These are phyloP conservation scores for Drosophila tani DNA, from an alignment of 1,140 invertebrate genomes.

Conservation along the genomic window DNA sequence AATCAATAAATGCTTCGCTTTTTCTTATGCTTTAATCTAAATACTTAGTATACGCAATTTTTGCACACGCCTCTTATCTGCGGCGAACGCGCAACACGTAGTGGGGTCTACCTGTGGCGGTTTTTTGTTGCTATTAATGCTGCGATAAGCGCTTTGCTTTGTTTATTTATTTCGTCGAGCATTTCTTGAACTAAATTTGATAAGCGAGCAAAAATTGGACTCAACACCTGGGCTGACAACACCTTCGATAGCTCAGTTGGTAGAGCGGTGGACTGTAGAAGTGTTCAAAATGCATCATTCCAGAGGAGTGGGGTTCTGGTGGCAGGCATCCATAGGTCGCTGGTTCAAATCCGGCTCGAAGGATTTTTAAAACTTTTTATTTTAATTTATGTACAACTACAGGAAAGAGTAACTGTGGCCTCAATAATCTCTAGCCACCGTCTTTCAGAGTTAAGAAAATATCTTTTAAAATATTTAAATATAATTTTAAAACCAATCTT, in stretches of 20 bases:
- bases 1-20: conserved; percentile 18
- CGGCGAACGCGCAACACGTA: conserved; percentile 1
- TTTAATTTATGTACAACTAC: too few species aligned
- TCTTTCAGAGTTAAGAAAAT: too few species aligned
- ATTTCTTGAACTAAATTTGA: conserved; percentile 34
- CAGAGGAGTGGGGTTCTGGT: too few species aligned
- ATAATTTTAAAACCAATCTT: too few species aligned
- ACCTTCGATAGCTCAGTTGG: conserved; percentile 94
- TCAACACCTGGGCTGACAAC: conserved; percentile 58
- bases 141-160: conserved; percentile 66
- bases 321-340: conserved; percentile 88
- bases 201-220: conserved; percentile 35
- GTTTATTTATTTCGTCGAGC: conserved; percentile 23
- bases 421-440: too few species aligned
- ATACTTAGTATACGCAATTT: neutral
- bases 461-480: too few species aligned
- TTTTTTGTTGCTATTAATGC: conserved; percentile 47
- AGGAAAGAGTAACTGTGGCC: too few species aligned
- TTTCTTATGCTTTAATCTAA: conserved; percentile 33
- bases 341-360: conserved; percentile 91
- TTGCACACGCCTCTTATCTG: conserved; percentile 44
- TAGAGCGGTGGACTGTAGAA: conserved; percentile 95
- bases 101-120: conserved; percentile 8
- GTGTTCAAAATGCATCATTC: neutral
- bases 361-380: conserved; percentile 63